Evolutionary conservation across 2,888 invertebrate species (phyloP).

Genomic region (Coleophora flavipennella): DNA sequence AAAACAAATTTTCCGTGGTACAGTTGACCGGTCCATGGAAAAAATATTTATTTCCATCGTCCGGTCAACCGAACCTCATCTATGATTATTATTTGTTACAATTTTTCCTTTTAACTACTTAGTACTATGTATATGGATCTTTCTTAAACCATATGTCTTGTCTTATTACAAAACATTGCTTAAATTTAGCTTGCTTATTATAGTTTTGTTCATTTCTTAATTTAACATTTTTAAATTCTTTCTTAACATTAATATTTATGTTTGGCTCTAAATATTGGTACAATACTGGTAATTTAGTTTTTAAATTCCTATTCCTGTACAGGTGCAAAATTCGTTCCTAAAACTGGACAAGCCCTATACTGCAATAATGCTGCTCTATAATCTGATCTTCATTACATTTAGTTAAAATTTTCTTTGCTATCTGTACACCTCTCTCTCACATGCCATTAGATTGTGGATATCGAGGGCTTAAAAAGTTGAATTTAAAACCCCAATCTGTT

Average conservation of each 20-base stretch:
- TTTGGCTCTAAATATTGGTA: neutral
- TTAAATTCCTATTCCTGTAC: slow-evolving; percentile 7
- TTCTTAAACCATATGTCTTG: neutral
- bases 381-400: slow-evolving; percentile 7
- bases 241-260: neutral
- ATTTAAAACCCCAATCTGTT: slow-evolving; percentile 7
- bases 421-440: slow-evolving; percentile 6
- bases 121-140: neutral
- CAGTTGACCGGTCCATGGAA: too few relatives aligned
- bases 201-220: neutral
- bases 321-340: slow-evolving; percentile 6
- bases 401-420: slow-evolving; percentile 4
- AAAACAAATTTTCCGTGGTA: too few relatives aligned
- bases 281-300: slow-evolving; percentile 4
- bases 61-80: too few relatives aligned
- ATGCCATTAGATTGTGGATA: slow-evolving; percentile 9
- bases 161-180: neutral
- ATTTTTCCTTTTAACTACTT: neutral
- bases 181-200: neutral
- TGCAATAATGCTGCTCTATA: slow-evolving; percentile 5
- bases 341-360: slow-evolving; percentile 5
- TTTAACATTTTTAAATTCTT: neutral
- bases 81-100: neutral
- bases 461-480: slow-evolving; percentile 7
- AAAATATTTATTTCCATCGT: too few relatives aligned